These are phyloP conservation scores for Parnassius mnemosyne DNA, from an alignment of 2,888 invertebrate species.

Conservation along the genomic window DNA sequence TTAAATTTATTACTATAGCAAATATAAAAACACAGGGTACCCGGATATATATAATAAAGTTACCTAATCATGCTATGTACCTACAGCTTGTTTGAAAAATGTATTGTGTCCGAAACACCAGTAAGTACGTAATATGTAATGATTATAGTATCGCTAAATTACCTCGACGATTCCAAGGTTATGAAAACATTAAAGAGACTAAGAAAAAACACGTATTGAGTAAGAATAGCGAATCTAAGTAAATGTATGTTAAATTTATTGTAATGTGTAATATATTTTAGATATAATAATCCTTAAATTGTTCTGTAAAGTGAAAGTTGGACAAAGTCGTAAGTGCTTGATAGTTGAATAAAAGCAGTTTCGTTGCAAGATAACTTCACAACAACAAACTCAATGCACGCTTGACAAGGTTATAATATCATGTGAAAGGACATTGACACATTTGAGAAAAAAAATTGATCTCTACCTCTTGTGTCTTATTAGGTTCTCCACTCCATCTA, in stretches of 20 bases:
- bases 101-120: no score
- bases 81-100: not conserved
- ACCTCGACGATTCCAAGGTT: constrained; percentile 33
- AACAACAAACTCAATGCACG: constrained; percentile 15
- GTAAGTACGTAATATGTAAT: not conserved
- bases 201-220: constrained; percentile 26
- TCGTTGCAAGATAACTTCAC: constrained; percentile 9
- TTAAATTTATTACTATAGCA: no score
- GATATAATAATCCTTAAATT: no score
- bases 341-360: constrained; percentile 6
- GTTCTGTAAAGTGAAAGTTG: constrained; percentile 14
- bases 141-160: constrained; percentile 8
- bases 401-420: constrained; percentile 3
- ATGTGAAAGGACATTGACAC: constrained; percentile 12
- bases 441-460: constrained; percentile 12
- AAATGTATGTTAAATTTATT: not conserved
- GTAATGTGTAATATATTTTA: no score
- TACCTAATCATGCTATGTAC: no score
- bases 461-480: constrained; percentile 70
- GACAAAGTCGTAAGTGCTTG: constrained; percentile 10
- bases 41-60: no score
- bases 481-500: constrained; percentile 72
- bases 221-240: constrained; percentile 6
- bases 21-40: no score
- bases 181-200: constrained; percentile 24